These are phyloP conservation scores for Sebastes dallii DNA, from an alignment of 2,797 vertebrate genomes.

Conservation along the genomic window DNA sequence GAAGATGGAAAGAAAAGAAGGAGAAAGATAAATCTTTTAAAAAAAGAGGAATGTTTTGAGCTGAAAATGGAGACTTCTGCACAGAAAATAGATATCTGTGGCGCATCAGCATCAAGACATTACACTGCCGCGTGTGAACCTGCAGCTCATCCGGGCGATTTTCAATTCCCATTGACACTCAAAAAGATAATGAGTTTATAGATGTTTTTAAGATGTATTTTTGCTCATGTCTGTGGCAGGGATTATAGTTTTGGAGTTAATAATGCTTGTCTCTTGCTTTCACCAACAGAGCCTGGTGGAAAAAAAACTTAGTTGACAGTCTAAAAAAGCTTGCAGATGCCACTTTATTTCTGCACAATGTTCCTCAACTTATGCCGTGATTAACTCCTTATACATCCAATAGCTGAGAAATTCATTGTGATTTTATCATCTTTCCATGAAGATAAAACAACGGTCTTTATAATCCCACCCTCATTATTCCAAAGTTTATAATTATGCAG, in stretches of 20 bases:
- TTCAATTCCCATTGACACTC: conserved; percentile 69
- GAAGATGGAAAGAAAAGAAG: conserved; percentile 54
- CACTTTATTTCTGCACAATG: conserved; percentile 14
- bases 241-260: conserved; percentile 63
- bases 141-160: conserved; percentile 46
- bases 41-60: conserved; percentile 25
- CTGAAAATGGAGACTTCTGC: conserved; percentile 29
- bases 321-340: conserved; percentile 26
- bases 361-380: neutral
- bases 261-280: conserved; percentile 59
- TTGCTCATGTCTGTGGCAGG: conserved; percentile 43
- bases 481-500: neutral
- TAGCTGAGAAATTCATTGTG: neutral
- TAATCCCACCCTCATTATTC: neutral
- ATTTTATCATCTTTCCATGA: neutral
- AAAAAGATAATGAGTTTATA: conserved; percentile 80
- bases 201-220: conserved; percentile 76
- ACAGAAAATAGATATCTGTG: conserved; percentile 61
- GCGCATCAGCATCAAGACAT: conserved; percentile 52
- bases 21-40: conserved; percentile 37
- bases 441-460: neutral
- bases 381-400: neutral
- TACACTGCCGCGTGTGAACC: conserved; percentile 56
- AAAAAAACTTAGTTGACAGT: conserved; percentile 20
- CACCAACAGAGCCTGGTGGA: conserved; percentile 25